Percentiles rank a stretch among this genome's conserved stretches.
phyloP scores from a whole-genome alignment of 2,797 vertebrate species.

The Molossus alvarezi region DNA sequence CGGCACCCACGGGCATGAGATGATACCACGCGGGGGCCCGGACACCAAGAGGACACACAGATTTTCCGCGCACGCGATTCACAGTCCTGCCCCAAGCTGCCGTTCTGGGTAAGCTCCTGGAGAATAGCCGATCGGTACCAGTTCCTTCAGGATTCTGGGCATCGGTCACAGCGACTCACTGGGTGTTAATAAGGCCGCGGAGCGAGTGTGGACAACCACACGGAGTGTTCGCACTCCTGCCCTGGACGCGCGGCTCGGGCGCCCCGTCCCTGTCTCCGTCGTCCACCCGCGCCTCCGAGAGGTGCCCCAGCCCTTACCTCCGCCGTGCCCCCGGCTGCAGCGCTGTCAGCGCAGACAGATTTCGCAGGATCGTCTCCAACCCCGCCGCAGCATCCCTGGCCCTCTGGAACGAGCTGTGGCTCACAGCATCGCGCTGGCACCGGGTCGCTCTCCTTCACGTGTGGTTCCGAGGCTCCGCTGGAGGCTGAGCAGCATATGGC shows the following conservation, averaged over 20 bases:
- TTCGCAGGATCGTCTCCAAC: slow-evolving; percentile 95
- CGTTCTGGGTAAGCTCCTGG: slow-evolving; percentile 88
- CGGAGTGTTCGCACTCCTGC: slow-evolving; percentile 90
- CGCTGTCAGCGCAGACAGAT: slow-evolving; percentile 95
- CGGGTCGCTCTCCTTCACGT: slow-evolving; percentile 93
- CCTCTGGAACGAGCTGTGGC: slow-evolving; percentile 94
- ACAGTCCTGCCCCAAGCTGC: slow-evolving; percentile 85
- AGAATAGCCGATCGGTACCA: slow-evolving; percentile 91
- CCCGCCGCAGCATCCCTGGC: slow-evolving; percentile 95
- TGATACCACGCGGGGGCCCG: slow-evolving; percentile 36
- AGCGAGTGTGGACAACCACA: slow-evolving; percentile 76
- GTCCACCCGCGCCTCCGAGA: slow-evolving; percentile 86
- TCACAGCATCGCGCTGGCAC: slow-evolving; percentile 95
- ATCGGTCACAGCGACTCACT: slow-evolving; percentile 91
- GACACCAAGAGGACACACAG: slow-evolving; percentile 2
- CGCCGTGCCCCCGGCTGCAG: slow-evolving; percentile 91
- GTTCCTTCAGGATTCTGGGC: slow-evolving; percentile 93
- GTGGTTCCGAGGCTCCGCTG: slow-evolving; percentile 92
- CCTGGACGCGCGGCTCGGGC: slow-evolving; percentile 92
- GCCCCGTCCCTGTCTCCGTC: slow-evolving; percentile 89
- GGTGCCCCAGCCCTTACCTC: slow-evolving; percentile 93
- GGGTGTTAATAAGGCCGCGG: slow-evolving; percentile 91
- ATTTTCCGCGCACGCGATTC: slow-evolving; percentile 54
- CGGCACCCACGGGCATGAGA: slow-evolving; percentile 42
- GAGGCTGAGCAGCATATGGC: slow-evolving; percentile 94